A percentile compares a stretch with the other conserved stretches of the same genome.
Conservation (phyloP, 1,140 invertebrate species). For the Ceratina australensis region DNA sequence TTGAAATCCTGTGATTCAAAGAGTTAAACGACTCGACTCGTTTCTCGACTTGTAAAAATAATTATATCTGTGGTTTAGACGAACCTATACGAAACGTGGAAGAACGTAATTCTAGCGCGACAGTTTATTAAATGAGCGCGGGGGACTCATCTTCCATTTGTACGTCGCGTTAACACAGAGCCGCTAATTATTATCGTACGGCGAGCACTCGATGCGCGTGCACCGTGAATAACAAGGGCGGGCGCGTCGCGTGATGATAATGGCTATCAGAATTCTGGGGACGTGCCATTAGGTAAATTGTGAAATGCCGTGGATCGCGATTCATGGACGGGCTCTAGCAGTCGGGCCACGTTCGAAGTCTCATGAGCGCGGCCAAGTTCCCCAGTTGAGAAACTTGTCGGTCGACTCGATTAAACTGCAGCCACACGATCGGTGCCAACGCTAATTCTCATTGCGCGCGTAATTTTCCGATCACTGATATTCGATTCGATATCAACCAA, state of each 20-base stretch:
- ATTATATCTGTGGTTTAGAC: no score
- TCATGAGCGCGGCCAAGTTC: conserved; percentile 54
- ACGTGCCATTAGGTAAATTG: conserved; percentile 68
- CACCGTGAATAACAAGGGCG: conserved; percentile 24
- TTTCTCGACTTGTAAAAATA: no score
- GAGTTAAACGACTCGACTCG: no score
- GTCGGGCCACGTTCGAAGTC: conserved; percentile 62
- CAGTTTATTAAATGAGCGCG: no score
- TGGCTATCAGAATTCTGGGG: conserved; percentile 65
- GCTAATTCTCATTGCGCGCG: not conserved
- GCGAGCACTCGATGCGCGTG: conserved; percentile 21
- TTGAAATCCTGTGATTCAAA: no score
- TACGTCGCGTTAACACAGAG: no score
- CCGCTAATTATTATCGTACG: conserved; percentile 38
- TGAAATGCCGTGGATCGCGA: conserved; percentile 58
- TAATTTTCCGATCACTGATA: not conserved
- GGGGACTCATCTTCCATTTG: no score
- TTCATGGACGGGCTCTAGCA: conserved; percentile 41
- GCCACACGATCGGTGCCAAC: conserved; percentile 12
- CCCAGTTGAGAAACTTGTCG: conserved; percentile 29
- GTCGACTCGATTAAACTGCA: conserved; percentile 54
- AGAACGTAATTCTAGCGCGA: no score
- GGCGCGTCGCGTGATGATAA: conserved; percentile 50
- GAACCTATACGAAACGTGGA: no score
- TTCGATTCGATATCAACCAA: no score